These are phyloP conservation scores for Hylomyscus alleni DNA, from an alignment of 2,797 vertebrate species.

Conservation along the genomic window DNA sequence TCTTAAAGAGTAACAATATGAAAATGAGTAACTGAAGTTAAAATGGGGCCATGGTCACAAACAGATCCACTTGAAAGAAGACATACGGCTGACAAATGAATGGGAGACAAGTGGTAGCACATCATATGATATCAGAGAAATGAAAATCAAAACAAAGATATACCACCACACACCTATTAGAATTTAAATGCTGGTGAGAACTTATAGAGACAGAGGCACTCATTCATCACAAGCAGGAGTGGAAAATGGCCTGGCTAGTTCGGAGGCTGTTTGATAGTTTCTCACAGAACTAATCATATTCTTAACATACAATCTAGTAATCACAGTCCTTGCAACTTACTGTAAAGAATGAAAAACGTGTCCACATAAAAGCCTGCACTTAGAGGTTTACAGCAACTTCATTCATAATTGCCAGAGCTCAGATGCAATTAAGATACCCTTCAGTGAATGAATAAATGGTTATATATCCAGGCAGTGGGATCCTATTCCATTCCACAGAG, in stretches of 20 bases:
- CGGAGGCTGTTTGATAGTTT: constrained; percentile 1
- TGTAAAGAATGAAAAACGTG: neutral
- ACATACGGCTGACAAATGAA: neutral
- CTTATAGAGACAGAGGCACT: neutral
- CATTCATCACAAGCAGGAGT: neutral
- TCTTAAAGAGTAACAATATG: neutral
- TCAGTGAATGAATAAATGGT: neutral
- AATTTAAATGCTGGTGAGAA: neutral
- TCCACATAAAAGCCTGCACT: constrained; percentile 5
- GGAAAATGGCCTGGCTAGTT: neutral
- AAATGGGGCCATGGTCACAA: neutral
- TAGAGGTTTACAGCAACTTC: constrained; percentile 5
- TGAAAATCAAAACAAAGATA: neutral
- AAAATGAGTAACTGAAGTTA: neutral
- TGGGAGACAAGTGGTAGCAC: neutral
- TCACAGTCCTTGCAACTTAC: neutral
- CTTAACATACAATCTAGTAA: constrained; percentile 11
- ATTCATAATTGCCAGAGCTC: neutral
- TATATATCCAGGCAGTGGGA: neutral
- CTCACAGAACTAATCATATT: constrained; percentile 23
- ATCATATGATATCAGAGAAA: neutral
- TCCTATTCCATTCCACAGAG: neutral
- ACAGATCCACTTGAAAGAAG: neutral
- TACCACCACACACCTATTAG: neutral
- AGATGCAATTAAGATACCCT: neutral